Conservation (phyloP, 2,797 vertebrate genomes). For the Cossypha heuglini region DNA sequence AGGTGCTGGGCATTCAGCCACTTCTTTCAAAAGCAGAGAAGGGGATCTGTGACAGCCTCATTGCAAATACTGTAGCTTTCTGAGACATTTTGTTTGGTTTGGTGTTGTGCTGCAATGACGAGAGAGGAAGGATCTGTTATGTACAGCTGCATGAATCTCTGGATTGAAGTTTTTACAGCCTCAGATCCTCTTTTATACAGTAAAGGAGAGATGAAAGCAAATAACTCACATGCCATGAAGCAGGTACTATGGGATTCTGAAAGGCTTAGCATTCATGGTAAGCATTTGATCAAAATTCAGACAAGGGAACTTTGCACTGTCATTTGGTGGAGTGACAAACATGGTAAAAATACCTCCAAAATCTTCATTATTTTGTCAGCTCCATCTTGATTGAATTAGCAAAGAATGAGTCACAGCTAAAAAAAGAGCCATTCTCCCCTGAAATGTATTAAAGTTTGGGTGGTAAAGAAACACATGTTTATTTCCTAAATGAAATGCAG, state of each 20-base stretch:
- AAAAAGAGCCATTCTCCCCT: constrained; percentile 36
- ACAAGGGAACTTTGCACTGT: constrained; percentile 65
- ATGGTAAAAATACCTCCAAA: constrained; percentile 68
- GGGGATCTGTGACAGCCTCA: constrained; percentile 60
- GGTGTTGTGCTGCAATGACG: constrained; percentile 72
- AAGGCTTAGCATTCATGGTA: constrained; percentile 69
- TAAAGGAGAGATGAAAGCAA: constrained; percentile 76
- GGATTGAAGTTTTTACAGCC: constrained; percentile 76
- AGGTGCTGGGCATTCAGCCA: constrained; percentile 70
- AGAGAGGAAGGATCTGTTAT: constrained; percentile 75
- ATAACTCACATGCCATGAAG: constrained; percentile 75
- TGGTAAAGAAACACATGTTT: constrained; percentile 43
- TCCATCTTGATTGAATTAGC: constrained; percentile 69
- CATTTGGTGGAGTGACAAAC: constrained; percentile 68
- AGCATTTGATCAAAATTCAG: constrained; percentile 78
- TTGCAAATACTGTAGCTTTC: constrained; percentile 71
- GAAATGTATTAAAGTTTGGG: constrained; percentile 57
- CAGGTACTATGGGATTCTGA: constrained; percentile 74
- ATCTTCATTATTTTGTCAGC: constrained; percentile 70
- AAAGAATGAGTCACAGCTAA: constrained; percentile 67
- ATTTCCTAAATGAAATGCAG: constrained; percentile 43
- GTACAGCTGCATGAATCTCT: constrained; percentile 76
- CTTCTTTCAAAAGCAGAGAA: constrained; percentile 54
- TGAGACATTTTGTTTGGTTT: constrained; percentile 77
- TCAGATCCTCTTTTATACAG: constrained; percentile 78